Evolutionary conservation across 1,140 invertebrate species (phyloP), one percentile per base, ranked within the genome.

Genomic region (Caenorhabditis remanei): DNA sequence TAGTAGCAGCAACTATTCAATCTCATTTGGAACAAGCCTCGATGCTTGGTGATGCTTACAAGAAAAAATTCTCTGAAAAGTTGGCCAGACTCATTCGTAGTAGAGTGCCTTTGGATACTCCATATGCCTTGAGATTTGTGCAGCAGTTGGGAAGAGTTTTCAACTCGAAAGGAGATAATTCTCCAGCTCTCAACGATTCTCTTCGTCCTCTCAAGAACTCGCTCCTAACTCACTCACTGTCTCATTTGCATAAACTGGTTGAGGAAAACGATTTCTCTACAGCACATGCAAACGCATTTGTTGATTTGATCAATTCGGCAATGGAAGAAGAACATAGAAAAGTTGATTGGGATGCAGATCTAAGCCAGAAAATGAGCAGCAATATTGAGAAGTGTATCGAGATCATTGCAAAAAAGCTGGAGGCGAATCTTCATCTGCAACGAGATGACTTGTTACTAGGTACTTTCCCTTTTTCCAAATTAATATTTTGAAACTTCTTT

Each of bases 1-100:
- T 53, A 24, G 91, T n/a, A 84, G 89, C 50, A 85, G 88, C 46
- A 61, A 85, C 50, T 75, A 88, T 92, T 53, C 88, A 92, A 43
- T 83, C 87, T 43, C 56, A 85, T 50, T 75, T 93, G 86, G 92
- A 91, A 83, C 92, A 92, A 86, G 91, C 89, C 41, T 87, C 91
- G 40, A 55, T 92, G 63, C 90, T 92, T 32, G 91, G 91, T 88
- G 67, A 89, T 40, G 88, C 88, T 46, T 88, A 92, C 79, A 90
- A 88, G 24, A 88, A 90, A 43, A 56, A 84, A 13, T 91, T 91
- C 67, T 87, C 87, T 41, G 82, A 90, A 41, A 89, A 85, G n/a
- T 85, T 91, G 32, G 88, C 89, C 11, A 85, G 85, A n/a, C 8
- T 75, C 7, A 55, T 86, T 43, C 63, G 85, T n/a, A 65, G 56